A percentile compares a stretch with the other conserved stretches of the same genome.
Conservation (phyloP, 1,140 invertebrate genomes). For the Brachionus plicatilis region DNA sequence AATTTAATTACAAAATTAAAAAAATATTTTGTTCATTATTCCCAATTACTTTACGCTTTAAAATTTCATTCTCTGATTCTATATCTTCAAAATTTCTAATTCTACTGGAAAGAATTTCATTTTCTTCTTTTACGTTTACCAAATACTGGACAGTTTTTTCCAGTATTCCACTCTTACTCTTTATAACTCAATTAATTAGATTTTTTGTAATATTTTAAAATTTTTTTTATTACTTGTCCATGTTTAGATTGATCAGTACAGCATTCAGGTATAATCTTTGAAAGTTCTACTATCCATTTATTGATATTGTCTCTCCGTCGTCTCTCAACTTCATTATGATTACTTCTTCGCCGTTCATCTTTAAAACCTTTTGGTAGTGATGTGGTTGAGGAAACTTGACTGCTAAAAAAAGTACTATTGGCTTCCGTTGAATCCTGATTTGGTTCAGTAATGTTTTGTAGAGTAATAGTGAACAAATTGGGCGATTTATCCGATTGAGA, state of each 20-base stretch:
- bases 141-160: slow-evolving; percentile 36
- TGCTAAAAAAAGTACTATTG: neutral
- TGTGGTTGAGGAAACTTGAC: neutral
- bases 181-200: too few relatives aligned
- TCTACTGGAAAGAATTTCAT: neutral
- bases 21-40: neutral
- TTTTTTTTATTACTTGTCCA: neutral
- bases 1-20: neutral
- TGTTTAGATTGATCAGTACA: slow-evolving; percentile 46
- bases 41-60: neutral
- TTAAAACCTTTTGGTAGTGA: neutral
- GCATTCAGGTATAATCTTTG: slow-evolving; percentile 66
- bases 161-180: slow-evolving; percentile 28
- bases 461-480: neutral
- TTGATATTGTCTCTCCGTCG: slow-evolving; percentile 80
- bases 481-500: neutral
- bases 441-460: neutral
- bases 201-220: neutral
- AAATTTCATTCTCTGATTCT: neutral
- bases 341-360: neutral
- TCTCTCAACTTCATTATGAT: slow-evolving; percentile 53
- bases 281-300: slow-evolving; percentile 85
- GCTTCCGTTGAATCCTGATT: neutral
- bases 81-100: neutral
- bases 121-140: neutral